phyloP scores from a whole-genome alignment of 2,797 vertebrate species.

The Poecilia picta region DNA sequence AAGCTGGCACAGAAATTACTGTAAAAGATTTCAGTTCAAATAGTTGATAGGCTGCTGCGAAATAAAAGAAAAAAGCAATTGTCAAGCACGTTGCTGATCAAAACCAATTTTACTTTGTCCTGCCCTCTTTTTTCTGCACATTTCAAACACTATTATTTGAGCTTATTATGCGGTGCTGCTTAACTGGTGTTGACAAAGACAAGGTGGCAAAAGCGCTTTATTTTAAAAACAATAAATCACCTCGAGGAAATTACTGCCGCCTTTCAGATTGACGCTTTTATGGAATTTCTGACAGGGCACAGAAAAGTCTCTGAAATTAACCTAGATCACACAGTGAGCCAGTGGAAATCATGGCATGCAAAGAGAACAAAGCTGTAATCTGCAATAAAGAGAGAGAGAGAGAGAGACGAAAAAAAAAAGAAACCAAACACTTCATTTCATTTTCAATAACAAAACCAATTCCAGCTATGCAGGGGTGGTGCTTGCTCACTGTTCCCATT shows the following conservation, averaged over 20 bases:
- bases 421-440: conserved; percentile 84
- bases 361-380: conserved; percentile 68
- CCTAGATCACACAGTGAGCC: conserved; percentile 83
- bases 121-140: conserved; percentile 21
- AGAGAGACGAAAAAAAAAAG: conserved; percentile 2
- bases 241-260: conserved; percentile 86
- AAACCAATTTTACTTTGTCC: conserved; percentile 21
- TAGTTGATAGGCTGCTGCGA: conserved; percentile 48
- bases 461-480: conserved; percentile 78
- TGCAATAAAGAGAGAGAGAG: conserved; percentile 56
- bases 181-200: conserved; percentile 83
- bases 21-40: conserved; percentile 47
- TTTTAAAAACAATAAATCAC: conserved; percentile 92
- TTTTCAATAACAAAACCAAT: conserved; percentile 85
- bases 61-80: conserved; percentile 79
- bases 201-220: conserved; percentile 74
- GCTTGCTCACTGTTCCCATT: conserved; percentile 90
- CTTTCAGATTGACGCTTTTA: conserved; percentile 87
- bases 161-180: conserved; percentile 98
- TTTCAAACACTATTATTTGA: conserved; percentile 96
- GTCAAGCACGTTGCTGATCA: conserved; percentile 60
- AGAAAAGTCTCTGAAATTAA: conserved; percentile 88
- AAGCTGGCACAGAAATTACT: conserved; percentile 44
- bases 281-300: conserved; percentile 83
- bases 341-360: conserved; percentile 74